phyloP scores from a whole-genome alignment of 1,140 invertebrate genomes.

The Plectrocnemia conspersa region DNA sequence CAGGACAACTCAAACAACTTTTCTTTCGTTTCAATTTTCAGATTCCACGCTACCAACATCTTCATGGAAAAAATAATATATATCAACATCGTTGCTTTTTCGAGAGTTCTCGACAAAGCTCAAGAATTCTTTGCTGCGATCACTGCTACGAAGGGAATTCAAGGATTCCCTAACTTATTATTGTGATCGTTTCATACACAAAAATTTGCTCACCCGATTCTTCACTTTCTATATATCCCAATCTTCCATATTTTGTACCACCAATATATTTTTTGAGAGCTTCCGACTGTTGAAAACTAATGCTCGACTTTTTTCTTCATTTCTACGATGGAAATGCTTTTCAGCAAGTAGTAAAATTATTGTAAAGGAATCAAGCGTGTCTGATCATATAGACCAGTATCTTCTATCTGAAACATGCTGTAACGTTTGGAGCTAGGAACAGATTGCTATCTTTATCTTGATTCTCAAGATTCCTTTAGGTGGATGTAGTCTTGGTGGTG shows the following conservation, averaged over 20 bases:
- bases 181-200: constrained; percentile 60
- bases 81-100: constrained; percentile 42
- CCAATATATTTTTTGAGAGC: constrained; percentile 70
- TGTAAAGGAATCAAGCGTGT: constrained; percentile 58
- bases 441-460: constrained; percentile 53
- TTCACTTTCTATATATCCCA: constrained; percentile 62
- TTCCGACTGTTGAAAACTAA: constrained; percentile 64
- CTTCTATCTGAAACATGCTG: constrained; percentile 74
- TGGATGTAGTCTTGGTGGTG: constrained; percentile 64
- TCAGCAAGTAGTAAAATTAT: constrained; percentile 65
- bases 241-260: constrained; percentile 62
- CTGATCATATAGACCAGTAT: constrained; percentile 47
- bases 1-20: too few relatives aligned
- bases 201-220: constrained; percentile 64
- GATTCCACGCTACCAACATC: too few relatives aligned
- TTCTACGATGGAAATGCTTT: constrained; percentile 52
- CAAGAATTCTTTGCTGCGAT: constrained; percentile 56
- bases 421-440: constrained; percentile 61
- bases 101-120: constrained; percentile 51
- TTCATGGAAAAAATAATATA: too few relatives aligned
- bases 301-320: constrained; percentile 58
- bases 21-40: too few relatives aligned
- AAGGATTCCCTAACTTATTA: constrained; percentile 60
- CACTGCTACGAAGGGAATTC: constrained; percentile 65
- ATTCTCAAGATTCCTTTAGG: constrained; percentile 68